Evolutionary conservation across 2,888 invertebrate genomes (phyloP).

Genomic region (Papilio demoleus): DNA sequence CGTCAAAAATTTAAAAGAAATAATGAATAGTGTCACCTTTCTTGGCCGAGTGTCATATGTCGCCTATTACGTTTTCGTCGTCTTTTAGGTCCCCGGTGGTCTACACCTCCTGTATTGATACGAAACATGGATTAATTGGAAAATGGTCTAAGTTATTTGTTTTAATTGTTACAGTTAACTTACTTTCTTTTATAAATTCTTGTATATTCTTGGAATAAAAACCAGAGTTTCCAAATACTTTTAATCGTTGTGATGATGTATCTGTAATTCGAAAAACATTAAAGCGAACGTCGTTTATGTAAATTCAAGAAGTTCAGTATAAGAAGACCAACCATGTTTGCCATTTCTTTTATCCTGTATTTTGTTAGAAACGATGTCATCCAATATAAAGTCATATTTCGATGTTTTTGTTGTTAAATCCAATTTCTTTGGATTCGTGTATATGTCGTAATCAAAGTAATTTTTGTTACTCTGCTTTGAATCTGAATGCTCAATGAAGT

Average conservation of each 20-base stretch:
- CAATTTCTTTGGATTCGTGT: conserved; percentile 41
- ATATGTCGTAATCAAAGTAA: neutral
- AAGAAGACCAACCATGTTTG: conserved; percentile 33
- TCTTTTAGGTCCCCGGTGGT: neutral
- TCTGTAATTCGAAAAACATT: conserved; percentile 22
- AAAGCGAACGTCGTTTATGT: neutral
- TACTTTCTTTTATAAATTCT: conserved; percentile 41
- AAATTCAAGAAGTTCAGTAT: neutral
- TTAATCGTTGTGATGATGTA: neutral
- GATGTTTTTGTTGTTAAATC: conserved; percentile 45
- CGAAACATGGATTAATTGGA: neutral
- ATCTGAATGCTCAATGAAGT: neutral
- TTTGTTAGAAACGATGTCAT: conserved; percentile 34
- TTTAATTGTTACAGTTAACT: conserved; percentile 43
- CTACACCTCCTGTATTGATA: neutral
- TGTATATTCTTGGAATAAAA: conserved; percentile 23
- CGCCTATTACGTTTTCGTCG: conserved; percentile 8
- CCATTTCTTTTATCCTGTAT: conserved; percentile 15
- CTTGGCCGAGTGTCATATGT: conserved; percentile 4
- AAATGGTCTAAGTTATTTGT: conserved; percentile 5
- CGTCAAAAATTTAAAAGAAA: neutral
- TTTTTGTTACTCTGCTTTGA: conserved; percentile 2
- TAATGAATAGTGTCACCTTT: neutral
- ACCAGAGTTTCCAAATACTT: conserved; percentile 27
- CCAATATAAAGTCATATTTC: conserved; percentile 47